phyloP scores from a whole-genome alignment of 1,140 invertebrate genomes.

The Drosophila pachea region DNA sequence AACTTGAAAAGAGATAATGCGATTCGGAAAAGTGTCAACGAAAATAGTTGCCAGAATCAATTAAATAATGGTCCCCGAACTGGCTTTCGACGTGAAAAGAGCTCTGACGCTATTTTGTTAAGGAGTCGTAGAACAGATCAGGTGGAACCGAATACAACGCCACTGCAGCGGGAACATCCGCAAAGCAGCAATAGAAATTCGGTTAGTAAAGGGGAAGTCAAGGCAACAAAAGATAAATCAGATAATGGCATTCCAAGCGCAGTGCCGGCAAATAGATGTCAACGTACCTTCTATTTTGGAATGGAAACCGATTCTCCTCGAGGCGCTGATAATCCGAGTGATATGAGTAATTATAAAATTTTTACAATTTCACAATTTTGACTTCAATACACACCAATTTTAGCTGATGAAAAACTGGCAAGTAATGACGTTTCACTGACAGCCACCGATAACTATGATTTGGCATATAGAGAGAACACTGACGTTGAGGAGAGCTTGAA shows the following conservation, averaged over 20 bases:
- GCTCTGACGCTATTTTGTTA: constrained; percentile 48
- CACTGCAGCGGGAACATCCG: neutral
- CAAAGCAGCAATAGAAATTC: neutral
- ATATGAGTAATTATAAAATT: neutral
- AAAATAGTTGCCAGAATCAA: neutral
- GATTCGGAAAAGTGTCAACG: constrained; percentile 25
- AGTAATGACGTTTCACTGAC: constrained; percentile 8
- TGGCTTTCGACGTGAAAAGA: constrained; percentile 45
- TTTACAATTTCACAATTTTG: neutral
- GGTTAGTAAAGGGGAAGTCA: neutral
- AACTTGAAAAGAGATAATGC: constrained; percentile 18
- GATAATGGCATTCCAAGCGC: constrained; percentile 15
- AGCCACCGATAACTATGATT: constrained; percentile 20
- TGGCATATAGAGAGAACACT: constrained; percentile 24
- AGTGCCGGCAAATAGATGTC: constrained; percentile 67
- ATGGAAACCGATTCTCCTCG: constrained; percentile 80
- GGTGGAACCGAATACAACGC: constrained; percentile 1
- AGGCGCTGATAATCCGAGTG: neutral
- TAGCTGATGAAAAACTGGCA: constrained; percentile 12
- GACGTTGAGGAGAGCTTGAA: constrained; percentile 37
- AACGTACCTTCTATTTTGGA: constrained; percentile 88
- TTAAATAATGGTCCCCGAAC: neutral
- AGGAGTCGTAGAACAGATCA: constrained; percentile 27
- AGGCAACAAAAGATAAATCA: neutral
- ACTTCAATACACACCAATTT: neutral